These are phyloP conservation scores for Natrix natrix DNA, from an alignment of 2,797 vertebrate species.

Conservation along the genomic window DNA sequence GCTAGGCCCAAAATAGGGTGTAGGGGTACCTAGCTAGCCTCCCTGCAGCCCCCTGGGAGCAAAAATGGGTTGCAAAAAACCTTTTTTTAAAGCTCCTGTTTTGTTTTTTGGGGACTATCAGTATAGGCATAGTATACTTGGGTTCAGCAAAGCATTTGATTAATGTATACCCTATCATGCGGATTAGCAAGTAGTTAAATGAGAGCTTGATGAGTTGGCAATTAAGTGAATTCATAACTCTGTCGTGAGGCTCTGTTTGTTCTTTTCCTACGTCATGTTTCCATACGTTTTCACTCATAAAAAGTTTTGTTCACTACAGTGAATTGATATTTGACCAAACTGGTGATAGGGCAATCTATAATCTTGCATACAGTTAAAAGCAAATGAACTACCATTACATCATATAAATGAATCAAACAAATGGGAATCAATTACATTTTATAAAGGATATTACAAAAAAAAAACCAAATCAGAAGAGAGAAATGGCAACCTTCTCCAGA, in stretches of 20 bases:
- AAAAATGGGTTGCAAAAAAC: too few species aligned
- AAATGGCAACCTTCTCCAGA: background rate
- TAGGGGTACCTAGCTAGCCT: too few species aligned
- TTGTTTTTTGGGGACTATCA: too few species aligned
- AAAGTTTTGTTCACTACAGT: conserved; percentile 53
- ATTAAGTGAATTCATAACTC: background rate
- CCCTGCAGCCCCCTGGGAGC: too few species aligned
- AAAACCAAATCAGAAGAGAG: background rate
- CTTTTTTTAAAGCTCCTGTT: too few species aligned
- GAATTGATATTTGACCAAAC: conserved; percentile 69
- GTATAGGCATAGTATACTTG: too few species aligned
- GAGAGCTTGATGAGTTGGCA: too few species aligned
- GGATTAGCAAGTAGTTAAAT: too few species aligned
- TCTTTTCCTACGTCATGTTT: background rate
- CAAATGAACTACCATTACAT: background rate
- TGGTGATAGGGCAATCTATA: conserved; percentile 44
- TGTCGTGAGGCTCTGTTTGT: background rate
- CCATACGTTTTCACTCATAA: conserved; percentile 59
- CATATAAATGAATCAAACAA: background rate
- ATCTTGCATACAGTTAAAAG: background rate
- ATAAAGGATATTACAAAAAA: background rate
- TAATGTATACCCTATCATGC: too few species aligned
- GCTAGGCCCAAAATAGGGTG: too few species aligned
- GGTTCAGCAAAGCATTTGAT: too few species aligned
- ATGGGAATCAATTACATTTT: background rate